A percentile compares a stretch with the other conserved stretches of the same genome.
phyloP scores from a whole-genome alignment of 1,140 invertebrate genomes.

The Hyposmocoma kahamanoa region DNA sequence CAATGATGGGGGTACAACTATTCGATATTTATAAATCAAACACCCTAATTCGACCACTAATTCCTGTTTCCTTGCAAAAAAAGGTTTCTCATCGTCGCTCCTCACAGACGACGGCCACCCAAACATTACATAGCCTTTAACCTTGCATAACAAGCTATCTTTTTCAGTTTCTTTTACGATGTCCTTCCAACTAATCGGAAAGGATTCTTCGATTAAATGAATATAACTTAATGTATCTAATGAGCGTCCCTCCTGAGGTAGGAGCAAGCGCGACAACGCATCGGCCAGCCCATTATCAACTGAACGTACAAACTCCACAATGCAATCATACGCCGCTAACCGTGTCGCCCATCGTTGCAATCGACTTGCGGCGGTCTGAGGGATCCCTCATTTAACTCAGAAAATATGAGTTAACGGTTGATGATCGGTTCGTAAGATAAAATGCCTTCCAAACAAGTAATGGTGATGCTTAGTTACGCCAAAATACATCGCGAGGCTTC shows the following conservation, averaged over 20 bases:
- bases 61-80: conserved; percentile 8
- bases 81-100: conserved; percentile 5
- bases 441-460: conserved; percentile 57
- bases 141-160: conserved; percentile 7
- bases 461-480: conserved; percentile 63
- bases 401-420: neutral
- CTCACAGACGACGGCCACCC: conserved; percentile 8
- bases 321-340: conserved; percentile 1
- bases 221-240: neutral
- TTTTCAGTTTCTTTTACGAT: conserved; percentile 1
- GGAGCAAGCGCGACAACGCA: neutral
- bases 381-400: neutral
- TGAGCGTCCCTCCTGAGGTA: neutral
- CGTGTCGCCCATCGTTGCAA: neutral
- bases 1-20: conserved; percentile 38
- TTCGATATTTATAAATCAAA: conserved; percentile 23
- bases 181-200: conserved; percentile 4
- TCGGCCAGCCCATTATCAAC: conserved; percentile 2
- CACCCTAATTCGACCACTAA: conserved; percentile 6
- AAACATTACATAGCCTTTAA: conserved; percentile 8
- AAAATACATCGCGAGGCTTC: conserved; percentile 54
- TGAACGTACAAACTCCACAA: neutral
- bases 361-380: neutral
- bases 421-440: neutral
- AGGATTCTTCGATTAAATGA: neutral